These are phyloP conservation scores for Triplophysa tibetana DNA, from an alignment of 2,113 vertebrate species.

Conservation along the genomic window DNA sequence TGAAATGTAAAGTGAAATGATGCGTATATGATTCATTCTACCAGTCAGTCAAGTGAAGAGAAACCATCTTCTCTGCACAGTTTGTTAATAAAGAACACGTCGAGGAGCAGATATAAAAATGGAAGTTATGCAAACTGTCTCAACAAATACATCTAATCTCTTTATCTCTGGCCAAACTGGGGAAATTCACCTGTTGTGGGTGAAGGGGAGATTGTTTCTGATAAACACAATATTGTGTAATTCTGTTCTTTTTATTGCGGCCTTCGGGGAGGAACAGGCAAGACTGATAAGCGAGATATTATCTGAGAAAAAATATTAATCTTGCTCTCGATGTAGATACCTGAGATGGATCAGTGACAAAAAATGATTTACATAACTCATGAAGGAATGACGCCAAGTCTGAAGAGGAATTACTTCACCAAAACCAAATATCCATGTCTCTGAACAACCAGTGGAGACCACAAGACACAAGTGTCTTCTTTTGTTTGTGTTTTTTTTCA, in stretches of 20 bases:
- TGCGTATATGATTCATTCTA: background rate
- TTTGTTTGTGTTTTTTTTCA: conserved; percentile 68
- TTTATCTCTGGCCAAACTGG: conserved; percentile 34
- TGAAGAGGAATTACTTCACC: background rate
- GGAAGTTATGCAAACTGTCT: conserved; percentile 38
- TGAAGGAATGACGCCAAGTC: background rate
- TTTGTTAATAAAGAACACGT: conserved; percentile 8
- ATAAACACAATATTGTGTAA: conserved; percentile 30
- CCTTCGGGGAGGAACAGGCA: background rate
- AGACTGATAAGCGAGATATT: background rate
- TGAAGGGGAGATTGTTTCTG: conserved; percentile 10
- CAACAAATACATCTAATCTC: conserved; percentile 23
- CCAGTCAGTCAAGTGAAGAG: background rate
- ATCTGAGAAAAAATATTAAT: background rate
- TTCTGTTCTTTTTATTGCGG: background rate
- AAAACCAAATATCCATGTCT: conserved; percentile 69
- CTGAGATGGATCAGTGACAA: background rate
- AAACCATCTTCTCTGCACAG: conserved; percentile 11
- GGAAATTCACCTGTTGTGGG: conserved; percentile 13
- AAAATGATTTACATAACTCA: background rate
- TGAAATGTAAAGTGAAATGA: too few species aligned
- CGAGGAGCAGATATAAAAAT: conserved; percentile 35
- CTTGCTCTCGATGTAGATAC: background rate
- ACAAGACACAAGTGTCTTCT: conserved; percentile 79
- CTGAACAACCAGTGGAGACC: conserved; percentile 86